A percentile compares a stretch with the other conserved stretches of the same genome.
phyloP scores from a whole-genome alignment of 2,888 invertebrate genomes.

The Caenorhabditis panamensis region DNA sequence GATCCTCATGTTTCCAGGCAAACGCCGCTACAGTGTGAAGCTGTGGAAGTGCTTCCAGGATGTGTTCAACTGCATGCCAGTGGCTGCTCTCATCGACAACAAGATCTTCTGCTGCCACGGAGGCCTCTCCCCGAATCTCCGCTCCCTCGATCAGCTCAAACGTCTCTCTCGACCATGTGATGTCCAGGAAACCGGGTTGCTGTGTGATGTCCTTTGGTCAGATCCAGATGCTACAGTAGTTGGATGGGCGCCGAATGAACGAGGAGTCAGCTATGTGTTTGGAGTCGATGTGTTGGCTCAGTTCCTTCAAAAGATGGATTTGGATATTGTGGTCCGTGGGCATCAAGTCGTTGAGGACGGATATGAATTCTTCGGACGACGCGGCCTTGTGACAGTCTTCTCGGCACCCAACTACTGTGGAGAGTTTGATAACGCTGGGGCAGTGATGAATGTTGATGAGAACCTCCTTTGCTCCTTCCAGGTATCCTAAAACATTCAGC shows the following conservation, averaged over 20 bases:
- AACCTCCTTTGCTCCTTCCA: slow-evolving; percentile 77
- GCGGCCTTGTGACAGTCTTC: slow-evolving; percentile 84
- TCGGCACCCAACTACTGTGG: slow-evolving; percentile 85
- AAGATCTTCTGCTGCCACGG: slow-evolving; percentile 80
- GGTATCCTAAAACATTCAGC: slow-evolving; percentile 44
- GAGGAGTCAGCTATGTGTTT: slow-evolving; percentile 79
- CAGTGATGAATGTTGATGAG: slow-evolving; percentile 83
- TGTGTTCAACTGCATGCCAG: slow-evolving; percentile 80
- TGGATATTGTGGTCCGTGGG: slow-evolving; percentile 79
- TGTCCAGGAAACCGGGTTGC: slow-evolving; percentile 77
- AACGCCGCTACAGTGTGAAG: slow-evolving; percentile 75
- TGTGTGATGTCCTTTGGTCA: slow-evolving; percentile 79
- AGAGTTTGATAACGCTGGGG: slow-evolving; percentile 84
- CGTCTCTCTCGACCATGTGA: slow-evolving; percentile 78
- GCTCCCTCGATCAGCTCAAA: slow-evolving; percentile 78
- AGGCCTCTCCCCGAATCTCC: slow-evolving; percentile 78
- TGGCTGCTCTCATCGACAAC: slow-evolving; percentile 79
- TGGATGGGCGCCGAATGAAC: slow-evolving; percentile 80
- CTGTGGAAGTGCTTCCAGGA: slow-evolving; percentile 81
- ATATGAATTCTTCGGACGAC: slow-evolving; percentile 77
- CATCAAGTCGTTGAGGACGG: slow-evolving; percentile 80
- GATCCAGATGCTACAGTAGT: slow-evolving; percentile 77
- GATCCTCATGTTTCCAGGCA: slow-evolving; percentile 69
- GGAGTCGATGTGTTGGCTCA: slow-evolving; percentile 78
- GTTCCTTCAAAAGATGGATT: slow-evolving; percentile 78